These are phyloP conservation scores for Scarus forsteni DNA, from an alignment of 2,797 vertebrate species.

Conservation along the genomic window DNA sequence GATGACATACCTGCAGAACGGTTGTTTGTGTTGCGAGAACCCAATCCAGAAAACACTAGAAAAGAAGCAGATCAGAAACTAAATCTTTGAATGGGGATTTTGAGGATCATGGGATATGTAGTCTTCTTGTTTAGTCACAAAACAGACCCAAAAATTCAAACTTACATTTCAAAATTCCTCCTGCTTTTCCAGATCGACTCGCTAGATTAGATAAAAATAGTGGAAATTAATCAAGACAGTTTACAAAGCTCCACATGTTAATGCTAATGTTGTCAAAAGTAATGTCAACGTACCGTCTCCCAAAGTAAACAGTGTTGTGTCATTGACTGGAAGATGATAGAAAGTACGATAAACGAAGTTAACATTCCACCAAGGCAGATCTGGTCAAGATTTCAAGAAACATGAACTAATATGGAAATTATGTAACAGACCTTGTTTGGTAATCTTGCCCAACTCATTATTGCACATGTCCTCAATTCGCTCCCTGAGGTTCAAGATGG, in stretches of 20 bases:
- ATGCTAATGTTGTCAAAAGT: not conserved
- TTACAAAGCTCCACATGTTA: not conserved
- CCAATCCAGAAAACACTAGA: slow-evolving; percentile 83
- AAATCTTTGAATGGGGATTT: not conserved
- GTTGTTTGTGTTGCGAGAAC: slow-evolving; percentile 65
- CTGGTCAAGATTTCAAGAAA: too few relatives aligned
- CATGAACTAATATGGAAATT: too few relatives aligned
- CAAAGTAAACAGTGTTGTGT: slow-evolving; percentile 74
- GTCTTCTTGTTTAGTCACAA: not conserved
- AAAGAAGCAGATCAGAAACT: not conserved
- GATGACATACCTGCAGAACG: slow-evolving; percentile 62
- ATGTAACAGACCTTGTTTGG: slow-evolving; percentile 74
- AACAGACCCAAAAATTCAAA: not conserved
- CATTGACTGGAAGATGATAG: slow-evolving; percentile 73
- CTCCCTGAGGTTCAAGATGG: slow-evolving; percentile 78
- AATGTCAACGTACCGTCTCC: slow-evolving; percentile 62
- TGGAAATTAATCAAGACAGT: not conserved
- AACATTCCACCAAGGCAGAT: not conserved
- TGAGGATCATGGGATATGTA: not conserved
- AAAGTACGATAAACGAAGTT: not conserved
- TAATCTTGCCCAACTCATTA: slow-evolving; percentile 82
- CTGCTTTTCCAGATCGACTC: slow-evolving; percentile 52
- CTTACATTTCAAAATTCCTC: slow-evolving; percentile 75
- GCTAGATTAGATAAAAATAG: slow-evolving; percentile 45
- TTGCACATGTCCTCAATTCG: slow-evolving; percentile 84